These are phyloP conservation scores for Apteryx mantelli DNA, from an alignment of 2,113 vertebrate genomes.

Conservation along the genomic window DNA sequence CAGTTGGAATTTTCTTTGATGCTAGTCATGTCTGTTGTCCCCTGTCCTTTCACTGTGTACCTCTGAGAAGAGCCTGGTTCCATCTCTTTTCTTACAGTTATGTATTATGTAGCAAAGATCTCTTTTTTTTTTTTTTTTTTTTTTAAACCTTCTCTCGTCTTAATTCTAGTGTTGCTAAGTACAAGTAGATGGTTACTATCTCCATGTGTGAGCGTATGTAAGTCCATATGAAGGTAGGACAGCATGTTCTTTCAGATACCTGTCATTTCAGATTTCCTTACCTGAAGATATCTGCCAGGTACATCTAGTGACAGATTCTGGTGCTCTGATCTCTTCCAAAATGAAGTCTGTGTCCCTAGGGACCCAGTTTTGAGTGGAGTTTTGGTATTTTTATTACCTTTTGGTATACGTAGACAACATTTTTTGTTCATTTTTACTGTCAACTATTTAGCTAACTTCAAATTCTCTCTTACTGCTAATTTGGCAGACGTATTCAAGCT, in stretches of 20 bases:
- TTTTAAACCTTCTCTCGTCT: background rate
- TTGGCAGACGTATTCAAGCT: background rate
- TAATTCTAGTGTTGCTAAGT: background rate
- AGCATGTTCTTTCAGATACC: no score
- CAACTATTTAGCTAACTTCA: background rate
- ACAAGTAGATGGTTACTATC: background rate
- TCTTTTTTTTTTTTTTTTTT: no score
- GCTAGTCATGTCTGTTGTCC: background rate
- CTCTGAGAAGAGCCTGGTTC: background rate
- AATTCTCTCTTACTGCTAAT: background rate
- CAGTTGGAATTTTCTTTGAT: background rate
- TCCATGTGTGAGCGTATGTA: background rate
- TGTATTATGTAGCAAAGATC: background rate
- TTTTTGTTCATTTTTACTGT: background rate
- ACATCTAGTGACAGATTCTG: rapidly evolving
- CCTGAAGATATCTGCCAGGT: background rate
- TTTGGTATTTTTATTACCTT: background rate
- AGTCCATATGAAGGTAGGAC: background rate
- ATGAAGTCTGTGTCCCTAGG: background rate
- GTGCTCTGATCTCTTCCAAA: background rate
- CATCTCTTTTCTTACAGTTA: background rate
- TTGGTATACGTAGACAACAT: background rate
- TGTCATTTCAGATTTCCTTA: background rate
- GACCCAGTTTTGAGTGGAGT: background rate
- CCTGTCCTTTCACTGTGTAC: background rate